phyloP scores from a whole-genome alignment of 2,797 vertebrate genomes.

The Xerus rutilus region DNA sequence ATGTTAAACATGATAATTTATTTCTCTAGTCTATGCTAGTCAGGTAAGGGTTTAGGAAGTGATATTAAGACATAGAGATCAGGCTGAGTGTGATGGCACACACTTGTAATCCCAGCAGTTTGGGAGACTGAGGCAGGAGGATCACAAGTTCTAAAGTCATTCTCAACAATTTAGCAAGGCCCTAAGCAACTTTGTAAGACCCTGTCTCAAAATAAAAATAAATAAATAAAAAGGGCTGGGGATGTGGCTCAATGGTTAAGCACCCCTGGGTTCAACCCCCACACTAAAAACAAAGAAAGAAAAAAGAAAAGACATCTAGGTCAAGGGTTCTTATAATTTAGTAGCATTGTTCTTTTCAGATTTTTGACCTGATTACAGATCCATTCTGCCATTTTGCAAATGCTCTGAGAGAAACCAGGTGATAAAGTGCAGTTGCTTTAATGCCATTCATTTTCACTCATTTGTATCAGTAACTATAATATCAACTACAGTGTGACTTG shows the following conservation, averaged over 20 bases:
- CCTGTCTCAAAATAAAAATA: no score
- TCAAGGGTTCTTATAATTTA: background rate
- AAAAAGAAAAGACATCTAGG: background rate
- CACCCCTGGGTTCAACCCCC: no score
- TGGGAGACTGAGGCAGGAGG: no score
- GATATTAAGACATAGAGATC: background rate
- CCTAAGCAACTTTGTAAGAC: no score
- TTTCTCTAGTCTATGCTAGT: slow-evolving; percentile 19
- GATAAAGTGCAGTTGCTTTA: background rate
- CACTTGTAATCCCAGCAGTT: no score
- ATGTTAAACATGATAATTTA: background rate
- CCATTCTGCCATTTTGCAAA: background rate
- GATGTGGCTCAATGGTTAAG: no score
- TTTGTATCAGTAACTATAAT: background rate
- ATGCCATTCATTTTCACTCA: background rate
- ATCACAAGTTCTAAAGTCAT: no score
- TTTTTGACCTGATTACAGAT: slow-evolving; percentile 14
- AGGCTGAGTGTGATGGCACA: background rate
- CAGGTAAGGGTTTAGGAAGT: background rate
- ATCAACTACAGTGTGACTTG: background rate
- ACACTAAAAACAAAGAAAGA: no score
- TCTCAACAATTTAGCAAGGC: no score
- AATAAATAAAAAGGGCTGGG: no score
- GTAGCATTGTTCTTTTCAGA: background rate
- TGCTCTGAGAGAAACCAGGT: background rate